Base-by-base conservation (phyloP, 2,888 invertebrate genomes). In the Cistogaster globosa region DNA sequence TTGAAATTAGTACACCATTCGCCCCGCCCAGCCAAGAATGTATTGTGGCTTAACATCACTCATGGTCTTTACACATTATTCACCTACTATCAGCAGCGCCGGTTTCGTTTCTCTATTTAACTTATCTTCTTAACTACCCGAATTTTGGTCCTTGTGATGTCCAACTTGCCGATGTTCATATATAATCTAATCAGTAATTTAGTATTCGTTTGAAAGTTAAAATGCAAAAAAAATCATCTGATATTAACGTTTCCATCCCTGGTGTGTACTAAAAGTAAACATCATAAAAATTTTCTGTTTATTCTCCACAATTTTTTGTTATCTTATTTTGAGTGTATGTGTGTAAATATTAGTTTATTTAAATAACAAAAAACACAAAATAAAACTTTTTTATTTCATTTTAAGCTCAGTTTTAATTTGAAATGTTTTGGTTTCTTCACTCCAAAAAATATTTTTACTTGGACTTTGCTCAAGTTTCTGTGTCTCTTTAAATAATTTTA, bases 291-390 rank as follows among this genome's bases (percentile, higher is more conserved):
- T n/a, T 8, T 3, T 22, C n/a, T 14, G 22, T 45, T 7, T n/a
- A 53, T 71, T 55, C 20, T 7, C 20, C 20, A 62, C 60, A 74
- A 32, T 26, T 26, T 26, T 26, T 42, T 38, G 2, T 38, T 82
- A 82, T 77, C 82, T 83, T 83, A 77, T 83, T 76, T 68, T 63
- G 16, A 36, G 71, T 76, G 71, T 72, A 55, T 77, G 63, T 48
- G 26, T 55, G 32, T 83, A 65, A 42, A 72, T 83, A 65, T 76
- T 63, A 77, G 71, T 77, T 77, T 71, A 76, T 71, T 83, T 71
- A 65, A 77, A 71, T 83, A 77, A 67, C 82, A 53, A 75, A 82
- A 75, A 36, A 22, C 57, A 53, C 32, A 51, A 80, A 74, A 74
- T 58, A 42, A 65, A 71, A 55, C 42, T 78, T 74, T 5, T 26